These are phyloP conservation scores for Triplophysa bombifrons DNA, from an alignment of 2,797 vertebrate species.

Conservation along the genomic window DNA sequence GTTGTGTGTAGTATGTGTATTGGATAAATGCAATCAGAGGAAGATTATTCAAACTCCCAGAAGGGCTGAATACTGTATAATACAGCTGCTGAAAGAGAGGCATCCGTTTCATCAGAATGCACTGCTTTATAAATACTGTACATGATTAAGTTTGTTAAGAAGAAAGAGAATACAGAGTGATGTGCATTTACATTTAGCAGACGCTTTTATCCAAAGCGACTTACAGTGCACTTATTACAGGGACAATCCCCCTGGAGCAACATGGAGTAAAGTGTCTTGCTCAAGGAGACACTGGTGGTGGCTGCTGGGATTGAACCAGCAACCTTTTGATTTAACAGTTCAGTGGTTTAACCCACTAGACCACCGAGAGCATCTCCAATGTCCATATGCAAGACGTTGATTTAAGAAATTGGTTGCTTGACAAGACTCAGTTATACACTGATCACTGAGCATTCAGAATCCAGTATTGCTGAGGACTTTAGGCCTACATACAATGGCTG, in stretches of 20 bases:
- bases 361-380: too few relatives aligned
- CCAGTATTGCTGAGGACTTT: background rate
- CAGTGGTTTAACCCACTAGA: too few relatives aligned
- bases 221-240: too few relatives aligned
- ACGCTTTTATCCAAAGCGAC: too few relatives aligned
- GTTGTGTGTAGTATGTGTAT: background rate
- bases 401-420: background rate
- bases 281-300: too few relatives aligned
- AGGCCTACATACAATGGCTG: too few relatives aligned
- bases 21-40: background rate
- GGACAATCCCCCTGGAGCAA: too few relatives aligned
- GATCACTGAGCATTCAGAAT: background rate
- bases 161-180: background rate
- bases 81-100: background rate
- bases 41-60: slow-evolving; percentile 8
- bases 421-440: background rate
- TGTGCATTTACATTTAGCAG: too few relatives aligned
- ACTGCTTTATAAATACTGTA: background rate
- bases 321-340: too few relatives aligned
- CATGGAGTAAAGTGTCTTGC: too few relatives aligned
- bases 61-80: background rate
- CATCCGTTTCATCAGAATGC: background rate
- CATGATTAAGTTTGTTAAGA: background rate
- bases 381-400: background rate
- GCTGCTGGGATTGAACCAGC: too few relatives aligned